Base-by-base conservation (phyloP, 2,113 vertebrate species). In the Platichthys flesus region DNA sequence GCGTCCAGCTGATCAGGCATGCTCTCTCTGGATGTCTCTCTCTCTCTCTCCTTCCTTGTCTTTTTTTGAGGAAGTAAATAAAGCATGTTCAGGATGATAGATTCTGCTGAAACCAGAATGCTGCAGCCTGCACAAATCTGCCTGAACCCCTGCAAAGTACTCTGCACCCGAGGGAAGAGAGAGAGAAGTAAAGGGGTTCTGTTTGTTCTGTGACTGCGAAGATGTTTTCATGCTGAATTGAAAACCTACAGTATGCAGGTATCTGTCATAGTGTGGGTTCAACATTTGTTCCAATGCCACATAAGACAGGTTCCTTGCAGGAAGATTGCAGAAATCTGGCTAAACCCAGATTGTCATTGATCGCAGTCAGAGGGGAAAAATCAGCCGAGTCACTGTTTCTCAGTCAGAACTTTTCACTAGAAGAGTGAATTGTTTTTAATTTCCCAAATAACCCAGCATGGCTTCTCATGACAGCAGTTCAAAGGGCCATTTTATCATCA, bases 311-410 rank as follows among this genome's bases (percentile, higher is more conserved):
- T 14, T 73, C 20, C n/a, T 62, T n/a, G 9, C 9, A 14, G 67
- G 54, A 65, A 51, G 54, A n/a, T 23, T 73, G 68, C 40, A 37
- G 26, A 72, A 45, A 12, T 42, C 6, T 31, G 9, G 52, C 68
- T 60, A 49, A 79, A 47, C 24, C 42, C 40, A 59, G 52, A 59
- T 55, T 67, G 40, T 67, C 42, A 63, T 45, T 35, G 65, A 66
- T 71, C 35, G 15, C 35, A 65, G 42, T 59, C 13, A 2, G 24
- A 28, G 4, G 58, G 20, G 23, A 63, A n/a, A 2, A 73, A 82
- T 60, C 63, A 49, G 47, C 21, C 2, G 56, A 81, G 59, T 77
- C 59, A 74, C 28, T 57, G 20, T 24, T 64, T 73, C 68, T 65
- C 21, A 40, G 16, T 42, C 65, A 2, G 21, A 8, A 15, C 40